Conservation (phyloP, 1,140 invertebrate genomes). For the Lineus longissimus region DNA sequence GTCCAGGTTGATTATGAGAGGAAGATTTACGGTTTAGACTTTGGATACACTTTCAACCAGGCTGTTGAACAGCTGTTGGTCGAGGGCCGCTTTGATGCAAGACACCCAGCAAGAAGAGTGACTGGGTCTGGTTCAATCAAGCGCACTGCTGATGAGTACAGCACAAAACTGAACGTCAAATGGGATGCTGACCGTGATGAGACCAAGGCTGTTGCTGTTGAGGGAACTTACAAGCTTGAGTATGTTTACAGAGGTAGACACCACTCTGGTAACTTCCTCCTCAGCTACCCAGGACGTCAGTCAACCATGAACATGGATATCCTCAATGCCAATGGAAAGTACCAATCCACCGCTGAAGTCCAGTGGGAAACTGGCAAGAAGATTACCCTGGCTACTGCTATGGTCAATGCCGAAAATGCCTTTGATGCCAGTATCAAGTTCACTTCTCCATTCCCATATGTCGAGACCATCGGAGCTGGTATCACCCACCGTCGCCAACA, state of each 20-base stretch:
- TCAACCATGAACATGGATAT: background rate
- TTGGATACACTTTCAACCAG: background rate
- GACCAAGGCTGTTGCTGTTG: conserved; percentile 9
- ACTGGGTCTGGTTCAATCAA: background rate
- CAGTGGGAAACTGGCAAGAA: conserved; percentile 29
- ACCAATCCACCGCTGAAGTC: conserved; percentile 19
- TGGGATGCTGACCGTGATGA: conserved; percentile 30
- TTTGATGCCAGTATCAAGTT: too few relatives aligned
- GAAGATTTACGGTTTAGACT: background rate
- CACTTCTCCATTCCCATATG: too few relatives aligned
- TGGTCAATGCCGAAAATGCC: background rate
- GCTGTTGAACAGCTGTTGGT: background rate
- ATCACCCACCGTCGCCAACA: background rate
- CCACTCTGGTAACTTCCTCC: background rate
- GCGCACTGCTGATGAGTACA: background rate
- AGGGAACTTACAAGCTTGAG: background rate
- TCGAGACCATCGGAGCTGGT: background rate
- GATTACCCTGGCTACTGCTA: conserved; percentile 14
- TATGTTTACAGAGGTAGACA: background rate
- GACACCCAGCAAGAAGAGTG: background rate
- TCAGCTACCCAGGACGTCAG: conserved; percentile 3
- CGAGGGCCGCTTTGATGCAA: background rate
- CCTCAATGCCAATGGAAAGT: conserved; percentile 6
- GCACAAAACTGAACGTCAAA: conserved; percentile 23
- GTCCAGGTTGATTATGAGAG: background rate